These are phyloP conservation scores for Nycticebus coucang DNA, from an alignment of 2,113 vertebrate species.

Conservation along the genomic window DNA sequence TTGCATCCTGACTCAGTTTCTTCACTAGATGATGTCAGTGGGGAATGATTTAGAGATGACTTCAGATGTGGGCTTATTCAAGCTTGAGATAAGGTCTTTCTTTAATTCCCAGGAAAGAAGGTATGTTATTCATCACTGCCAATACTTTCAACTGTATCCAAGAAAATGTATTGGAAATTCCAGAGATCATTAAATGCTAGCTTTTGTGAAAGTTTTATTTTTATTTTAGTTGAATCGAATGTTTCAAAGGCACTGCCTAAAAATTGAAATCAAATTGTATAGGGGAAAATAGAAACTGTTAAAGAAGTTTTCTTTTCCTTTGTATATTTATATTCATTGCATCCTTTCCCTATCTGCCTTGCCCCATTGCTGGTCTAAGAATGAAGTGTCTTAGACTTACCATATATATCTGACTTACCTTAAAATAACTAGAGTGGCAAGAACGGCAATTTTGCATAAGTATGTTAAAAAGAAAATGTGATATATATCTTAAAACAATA, in stretches of 20 bases:
- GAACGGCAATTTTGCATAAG: neutral
- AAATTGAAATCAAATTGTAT: constrained; percentile 35
- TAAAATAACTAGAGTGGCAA: constrained; percentile 1
- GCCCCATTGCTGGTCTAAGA: neutral
- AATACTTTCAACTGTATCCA: neutral
- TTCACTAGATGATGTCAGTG: neutral
- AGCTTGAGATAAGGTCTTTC: neutral
- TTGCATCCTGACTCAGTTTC: neutral
- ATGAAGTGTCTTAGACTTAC: neutral
- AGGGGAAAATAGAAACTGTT: neutral
- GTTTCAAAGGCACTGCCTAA: neutral
- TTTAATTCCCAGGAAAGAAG: neutral
- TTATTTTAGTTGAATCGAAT: neutral
- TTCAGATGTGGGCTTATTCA: neutral
- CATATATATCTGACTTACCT: neutral
- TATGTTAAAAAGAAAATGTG: constrained; percentile 5
- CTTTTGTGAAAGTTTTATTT: constrained; percentile 8
- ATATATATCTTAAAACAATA: constrained; percentile 41
- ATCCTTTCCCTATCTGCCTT: neutral
- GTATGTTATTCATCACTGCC: neutral
- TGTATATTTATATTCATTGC: neutral
- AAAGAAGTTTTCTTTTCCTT: constrained; percentile 23
- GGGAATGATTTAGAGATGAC: neutral
- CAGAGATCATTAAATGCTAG: neutral
- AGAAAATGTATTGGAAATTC: neutral